phyloP scores from a whole-genome alignment of 2,113 vertebrate genomes.

The Coptodon rendalli region DNA sequence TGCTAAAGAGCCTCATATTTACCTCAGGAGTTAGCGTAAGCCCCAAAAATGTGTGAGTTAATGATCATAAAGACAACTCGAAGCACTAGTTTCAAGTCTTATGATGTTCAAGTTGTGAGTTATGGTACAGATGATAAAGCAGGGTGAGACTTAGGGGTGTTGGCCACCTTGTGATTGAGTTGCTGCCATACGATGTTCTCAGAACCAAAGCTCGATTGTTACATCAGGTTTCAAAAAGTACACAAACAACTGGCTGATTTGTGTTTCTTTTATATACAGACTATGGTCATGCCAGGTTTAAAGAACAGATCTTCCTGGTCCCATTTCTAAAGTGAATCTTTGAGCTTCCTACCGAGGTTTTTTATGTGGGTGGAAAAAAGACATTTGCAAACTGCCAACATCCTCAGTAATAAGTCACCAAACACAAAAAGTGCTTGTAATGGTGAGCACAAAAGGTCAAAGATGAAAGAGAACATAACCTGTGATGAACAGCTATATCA shows the following conservation, averaged over 20 bases:
- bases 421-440: neutral
- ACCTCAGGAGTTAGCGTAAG: neutral
- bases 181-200: neutral
- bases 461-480: neutral
- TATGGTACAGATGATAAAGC: neutral
- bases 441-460: neutral
- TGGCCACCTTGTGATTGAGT: neutral
- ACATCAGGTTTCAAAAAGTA: neutral
- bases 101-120: neutral
- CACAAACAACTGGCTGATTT: neutral
- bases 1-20: neutral
- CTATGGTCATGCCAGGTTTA: neutral
- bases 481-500: neutral
- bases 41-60: neutral
- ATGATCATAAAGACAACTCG: neutral
- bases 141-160: neutral
- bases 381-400: neutral
- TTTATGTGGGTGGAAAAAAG: neutral
- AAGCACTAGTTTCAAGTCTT: neutral
- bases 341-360: neutral
- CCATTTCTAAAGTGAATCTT: neutral
- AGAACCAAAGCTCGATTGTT: neutral
- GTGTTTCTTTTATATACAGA: neutral
- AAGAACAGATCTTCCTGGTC: neutral
- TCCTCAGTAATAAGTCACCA: neutral